These are phyloP conservation scores for Gulo gulo DNA, from an alignment of 2,113 vertebrate genomes.

Conservation along the genomic window DNA sequence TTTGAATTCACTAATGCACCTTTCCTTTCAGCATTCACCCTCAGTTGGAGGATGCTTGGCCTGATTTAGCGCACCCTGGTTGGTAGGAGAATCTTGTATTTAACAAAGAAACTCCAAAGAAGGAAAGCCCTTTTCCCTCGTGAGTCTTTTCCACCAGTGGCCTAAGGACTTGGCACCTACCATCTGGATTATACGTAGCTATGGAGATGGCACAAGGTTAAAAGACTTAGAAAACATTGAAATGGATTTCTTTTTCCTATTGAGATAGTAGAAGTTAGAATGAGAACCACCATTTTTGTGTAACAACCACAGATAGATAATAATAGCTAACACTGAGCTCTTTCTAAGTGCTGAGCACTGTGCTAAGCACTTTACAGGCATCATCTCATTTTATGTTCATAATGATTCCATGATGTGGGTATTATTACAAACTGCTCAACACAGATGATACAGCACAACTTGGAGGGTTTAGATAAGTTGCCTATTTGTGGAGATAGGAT, in stretches of 20 bases:
- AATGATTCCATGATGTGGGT: neutral
- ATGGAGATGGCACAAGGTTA: neutral
- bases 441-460: neutral
- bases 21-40: neutral
- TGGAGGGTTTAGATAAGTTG: neutral
- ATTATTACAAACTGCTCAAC: neutral
- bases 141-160: neutral
- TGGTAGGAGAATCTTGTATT: neutral
- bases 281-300: neutral
- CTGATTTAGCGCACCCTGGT: neutral
- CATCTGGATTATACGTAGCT: neutral
- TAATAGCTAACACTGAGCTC: neutral
- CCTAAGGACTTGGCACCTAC: neutral
- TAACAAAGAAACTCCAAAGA: neutral
- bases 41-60: neutral
- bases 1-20: neutral
- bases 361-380: neutral
- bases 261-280: neutral
- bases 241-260: neutral
- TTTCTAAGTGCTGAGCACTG: neutral
- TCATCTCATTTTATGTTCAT: neutral
- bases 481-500: neutral
- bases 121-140: neutral
- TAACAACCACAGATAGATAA: neutral
- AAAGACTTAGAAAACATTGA: neutral